Percentiles rank a stretch among this genome's conserved stretches.
These are phyloP conservation scores for Brevimyrus niger DNA, from an alignment of 2,113 vertebrate genomes.

Conservation along the genomic window DNA sequence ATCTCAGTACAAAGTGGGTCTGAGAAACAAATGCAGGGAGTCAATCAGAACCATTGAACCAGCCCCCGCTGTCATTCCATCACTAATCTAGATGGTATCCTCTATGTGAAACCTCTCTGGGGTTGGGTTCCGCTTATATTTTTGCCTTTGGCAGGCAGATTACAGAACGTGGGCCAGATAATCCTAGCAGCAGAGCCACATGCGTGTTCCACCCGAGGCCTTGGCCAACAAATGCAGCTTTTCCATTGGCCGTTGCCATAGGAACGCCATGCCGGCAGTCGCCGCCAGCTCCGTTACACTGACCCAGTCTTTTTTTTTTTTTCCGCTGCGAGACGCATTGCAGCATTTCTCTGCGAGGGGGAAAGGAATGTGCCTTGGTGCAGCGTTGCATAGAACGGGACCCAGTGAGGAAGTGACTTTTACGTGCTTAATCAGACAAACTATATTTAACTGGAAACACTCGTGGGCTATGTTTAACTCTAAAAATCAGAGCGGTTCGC, in stretches of 20 bases:
- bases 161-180: constrained; percentile 10
- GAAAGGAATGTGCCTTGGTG: constrained; percentile 23
- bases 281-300: constrained; percentile 58
- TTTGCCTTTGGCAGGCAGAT: not conserved
- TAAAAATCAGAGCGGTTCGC: constrained; percentile 21
- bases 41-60: not conserved
- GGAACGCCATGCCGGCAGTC: constrained; percentile 42
- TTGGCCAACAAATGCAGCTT: constrained; percentile 21
- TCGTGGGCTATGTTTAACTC: constrained; percentile 23
- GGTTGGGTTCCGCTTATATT: not conserved
- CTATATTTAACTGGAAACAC: constrained; percentile 45
- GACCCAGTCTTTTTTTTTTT: constrained; percentile 58
- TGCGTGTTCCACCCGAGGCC: constrained; percentile 30
- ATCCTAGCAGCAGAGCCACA: constrained; percentile 28
- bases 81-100: not conserved
- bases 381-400: constrained; percentile 27
- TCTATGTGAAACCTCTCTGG: not conserved
- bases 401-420: constrained; percentile 21
- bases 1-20: not conserved
- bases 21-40: not conserved
- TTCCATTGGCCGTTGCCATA: constrained; percentile 59
- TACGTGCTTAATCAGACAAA: constrained; percentile 27
- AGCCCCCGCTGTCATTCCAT: not conserved
- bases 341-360: constrained; percentile 62
- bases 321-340: constrained; percentile 62